phyloP scores from a whole-genome alignment of 2,113 vertebrate species.

The Tachysurus fulvidraco region DNA sequence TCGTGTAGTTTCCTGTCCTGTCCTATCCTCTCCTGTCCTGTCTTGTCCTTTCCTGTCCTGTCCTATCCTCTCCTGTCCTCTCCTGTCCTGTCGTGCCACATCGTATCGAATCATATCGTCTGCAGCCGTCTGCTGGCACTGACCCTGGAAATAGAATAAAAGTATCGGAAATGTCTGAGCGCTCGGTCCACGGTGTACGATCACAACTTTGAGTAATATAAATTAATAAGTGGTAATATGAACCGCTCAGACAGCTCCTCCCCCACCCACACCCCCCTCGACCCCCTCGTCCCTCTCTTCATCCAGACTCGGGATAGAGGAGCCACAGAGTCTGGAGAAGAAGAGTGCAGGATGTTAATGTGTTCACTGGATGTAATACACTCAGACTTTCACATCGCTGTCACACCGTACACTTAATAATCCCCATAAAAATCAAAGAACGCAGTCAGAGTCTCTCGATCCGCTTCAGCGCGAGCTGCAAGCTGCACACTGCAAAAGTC shows the following conservation, averaged over 20 bases:
- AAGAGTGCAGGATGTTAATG: not conserved
- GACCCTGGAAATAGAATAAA: conserved; percentile 18
- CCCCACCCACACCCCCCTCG: too few relatives aligned
- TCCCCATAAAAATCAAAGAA: not conserved
- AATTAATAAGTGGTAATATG: conserved; percentile 67
- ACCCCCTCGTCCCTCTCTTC: conserved; percentile 48
- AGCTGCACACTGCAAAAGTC: not conserved
- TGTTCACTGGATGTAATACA: conserved; percentile 54
- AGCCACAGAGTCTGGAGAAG: conserved; percentile 72
- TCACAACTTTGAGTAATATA: conserved; percentile 24
- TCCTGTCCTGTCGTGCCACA: too few relatives aligned
- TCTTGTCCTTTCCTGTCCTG: too few relatives aligned
- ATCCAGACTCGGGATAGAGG: conserved; percentile 54
- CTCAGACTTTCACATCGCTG: conserved; percentile 66
- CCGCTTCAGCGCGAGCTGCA: not conserved
- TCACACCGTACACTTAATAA: conserved; percentile 33
- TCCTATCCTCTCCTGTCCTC: too few relatives aligned
- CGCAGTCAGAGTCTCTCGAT: not conserved
- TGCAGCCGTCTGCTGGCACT: not conserved
- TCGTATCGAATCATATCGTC: not conserved
- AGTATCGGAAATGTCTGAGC: conserved; percentile 18
- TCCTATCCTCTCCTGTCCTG: too few relatives aligned
- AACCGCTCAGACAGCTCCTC: conserved; percentile 41
- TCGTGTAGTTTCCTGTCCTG: too few relatives aligned
- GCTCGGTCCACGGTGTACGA: not conserved